Evolutionary conservation across 2,888 invertebrate species (phyloP), one percentile per base, ranked within the genome.

Genomic region (Stratiomys singularior): DNA sequence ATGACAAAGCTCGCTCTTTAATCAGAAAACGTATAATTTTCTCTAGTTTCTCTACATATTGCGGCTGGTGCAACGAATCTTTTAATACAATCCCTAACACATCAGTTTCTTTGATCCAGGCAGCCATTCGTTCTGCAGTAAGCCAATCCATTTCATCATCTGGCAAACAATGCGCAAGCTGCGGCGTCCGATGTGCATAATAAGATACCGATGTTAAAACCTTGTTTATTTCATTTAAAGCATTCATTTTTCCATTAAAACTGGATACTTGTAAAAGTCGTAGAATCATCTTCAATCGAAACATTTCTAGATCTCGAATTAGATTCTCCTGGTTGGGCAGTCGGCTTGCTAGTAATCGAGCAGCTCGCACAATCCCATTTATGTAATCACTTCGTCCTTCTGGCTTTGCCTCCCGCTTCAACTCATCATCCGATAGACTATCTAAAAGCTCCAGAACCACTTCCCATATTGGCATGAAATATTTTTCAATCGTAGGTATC

Each of bases 191-290:
- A 86, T 92, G 96, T 5, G 96, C 94, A 88, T 96, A 96, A 86
- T 96, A 96, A 77, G 94, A 93, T 79, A 97, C 96, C 83, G 94
- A 94, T 78, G 95, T 94, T 81, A 96, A 94, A 71, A 98, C 95
- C 90, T 98, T 98, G 88, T 98, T 98, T 78, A 99, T 96, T 90
- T 99, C 98, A 87, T 98, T 98, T 81, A 99, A 89, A 25, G 98
- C 98, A 84, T 98, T 98, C 98, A 99, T 99, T 90, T 98, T 98
- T 47, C 98, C 98, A 88, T 98, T 98, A 86, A 98, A 99, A 76
- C 98, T 98, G 27, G 98, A 97, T 86, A 98, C 97, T 90, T 97
- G 96, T 81, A 98, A 88, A 83, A 96, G 92, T 85, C 96, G 88
- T 82, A 98, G 90, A 84, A 98, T 97, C 96, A 98, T 97, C 89